phyloP scores from a whole-genome alignment of 2,888 invertebrate genomes.

The Sthenelais limicola region DNA sequence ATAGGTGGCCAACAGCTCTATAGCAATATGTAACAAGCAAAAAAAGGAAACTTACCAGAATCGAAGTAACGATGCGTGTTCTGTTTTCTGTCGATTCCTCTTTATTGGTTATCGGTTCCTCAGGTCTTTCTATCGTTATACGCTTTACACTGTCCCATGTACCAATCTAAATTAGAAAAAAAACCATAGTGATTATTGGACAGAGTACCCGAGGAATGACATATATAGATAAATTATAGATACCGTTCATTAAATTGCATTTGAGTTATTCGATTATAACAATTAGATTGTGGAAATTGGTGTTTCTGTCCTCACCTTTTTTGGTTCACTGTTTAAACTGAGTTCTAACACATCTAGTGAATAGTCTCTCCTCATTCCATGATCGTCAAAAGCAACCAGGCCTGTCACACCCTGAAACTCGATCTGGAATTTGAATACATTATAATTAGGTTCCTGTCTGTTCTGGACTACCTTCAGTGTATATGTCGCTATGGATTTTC shows the following conservation, averaged over 20 bases:
- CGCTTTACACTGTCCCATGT: conserved; percentile 46
- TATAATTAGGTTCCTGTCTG: too few relatives aligned
- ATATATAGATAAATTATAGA: too few relatives aligned
- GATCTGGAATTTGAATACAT: conserved; percentile 55
- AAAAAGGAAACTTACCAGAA: conserved; percentile 55
- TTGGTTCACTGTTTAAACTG: conserved; percentile 60
- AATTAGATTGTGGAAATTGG: too few relatives aligned
- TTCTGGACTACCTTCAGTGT: too few relatives aligned
- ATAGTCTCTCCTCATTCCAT: conserved; percentile 65
- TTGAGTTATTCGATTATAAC: too few relatives aligned
- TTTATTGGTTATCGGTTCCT: background rate
- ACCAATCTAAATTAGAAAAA: too few relatives aligned
- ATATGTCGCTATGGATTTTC: too few relatives aligned
- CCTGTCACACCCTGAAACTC: conserved; percentile 68
- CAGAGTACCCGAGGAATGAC: too few relatives aligned
- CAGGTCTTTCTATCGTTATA: conserved; percentile 34
- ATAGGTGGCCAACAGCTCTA: too few relatives aligned
- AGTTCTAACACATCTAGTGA: conserved; percentile 65
- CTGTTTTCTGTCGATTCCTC: conserved; percentile 47
- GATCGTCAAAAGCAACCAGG: conserved; percentile 62
- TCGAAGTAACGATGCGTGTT: conserved; percentile 58
- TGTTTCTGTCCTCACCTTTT: conserved; percentile 64
- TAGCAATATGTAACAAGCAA: too few relatives aligned
- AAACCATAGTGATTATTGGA: too few relatives aligned
- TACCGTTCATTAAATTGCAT: too few relatives aligned